Base-by-base conservation (phyloP, 2,888 invertebrate genomes). In the Villa cingulata region DNA sequence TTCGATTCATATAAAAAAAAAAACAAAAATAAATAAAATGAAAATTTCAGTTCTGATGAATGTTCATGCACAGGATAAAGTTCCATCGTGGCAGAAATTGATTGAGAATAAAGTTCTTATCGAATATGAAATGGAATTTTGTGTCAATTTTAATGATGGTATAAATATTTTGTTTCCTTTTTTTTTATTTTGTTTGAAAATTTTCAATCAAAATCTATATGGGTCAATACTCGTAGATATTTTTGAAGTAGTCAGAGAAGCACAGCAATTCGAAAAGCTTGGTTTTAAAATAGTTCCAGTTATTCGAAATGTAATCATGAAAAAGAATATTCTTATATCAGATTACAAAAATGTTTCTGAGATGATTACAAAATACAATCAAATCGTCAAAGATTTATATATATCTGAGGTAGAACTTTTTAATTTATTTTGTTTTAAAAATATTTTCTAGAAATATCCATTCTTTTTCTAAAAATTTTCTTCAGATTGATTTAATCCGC, bases 181-280 rank as follows among this genome's bases (percentile, higher is more conserved):
- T n/a, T n/a, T n/a, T n/a, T n/a, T n/a, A n/a, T n/a, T n/a, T n/a
- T n/a, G n/a, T n/a, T 15, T 36, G 14, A 36, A 27, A 27, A 41
- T 27, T 27, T 4, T 23, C 15, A 3, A 6, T 10, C 4, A 5
- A 15, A 7, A n/a, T 23, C 6, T 19, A 20, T 7, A 17, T 20
- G 4, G 19, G 1, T 19, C 41, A 20, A 27, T n/a, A 12, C 19
- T 52, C 48, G 1, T 19, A 53, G 71, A 77, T 4, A 70, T 87
- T 27, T 84, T 84, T 56, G 75, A 78, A 48, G 68, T 79, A 1
- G 77, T 85, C 55, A 76, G 76, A 19, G 85, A 86, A 62, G 81
- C 83, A 1, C 83, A 84, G 62, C 68, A 85, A 2, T 74, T 88
- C 70, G 86, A 86, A 59, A 76, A 77, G 57, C 62, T 86, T 38